Conservation (phyloP, 2,113 vertebrate species). For the Polyodon spathula region DNA sequence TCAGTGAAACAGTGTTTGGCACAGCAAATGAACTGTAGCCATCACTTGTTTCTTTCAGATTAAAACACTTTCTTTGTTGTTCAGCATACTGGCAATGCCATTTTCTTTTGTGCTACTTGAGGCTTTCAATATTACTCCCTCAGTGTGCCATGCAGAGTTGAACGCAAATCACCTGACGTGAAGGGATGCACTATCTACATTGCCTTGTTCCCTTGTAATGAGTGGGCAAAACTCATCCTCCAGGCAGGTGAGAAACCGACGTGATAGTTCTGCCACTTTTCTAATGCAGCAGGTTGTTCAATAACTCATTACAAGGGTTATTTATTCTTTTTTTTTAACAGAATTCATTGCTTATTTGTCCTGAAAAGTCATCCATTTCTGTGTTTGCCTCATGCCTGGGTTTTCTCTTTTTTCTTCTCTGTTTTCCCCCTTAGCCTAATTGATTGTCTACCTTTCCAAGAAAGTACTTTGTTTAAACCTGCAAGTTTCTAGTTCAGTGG, state of each 20-base stretch:
- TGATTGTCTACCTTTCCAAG: slow-evolving; percentile 58
- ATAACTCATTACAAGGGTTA: slow-evolving; percentile 26
- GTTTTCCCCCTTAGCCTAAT: slow-evolving; percentile 43
- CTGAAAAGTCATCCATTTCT: slow-evolving; percentile 13
- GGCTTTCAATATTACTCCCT: too few species aligned
- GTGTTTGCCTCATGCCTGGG: slow-evolving; percentile 49
- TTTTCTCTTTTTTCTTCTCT: slow-evolving; percentile 24
- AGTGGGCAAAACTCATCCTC: slow-evolving; percentile 96
- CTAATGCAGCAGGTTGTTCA: slow-evolving; percentile 23
- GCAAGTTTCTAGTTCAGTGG: slow-evolving; percentile 54
- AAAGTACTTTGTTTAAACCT: slow-evolving; percentile 59
- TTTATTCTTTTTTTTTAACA: not conserved
- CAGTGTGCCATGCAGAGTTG: slow-evolving; percentile 92
- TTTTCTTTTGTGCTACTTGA: too few species aligned
- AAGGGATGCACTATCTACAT: slow-evolving; percentile 91
- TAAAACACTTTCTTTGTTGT: not conserved
- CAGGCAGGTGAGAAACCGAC: slow-evolving; percentile 70
- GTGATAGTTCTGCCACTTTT: slow-evolving; percentile 30
- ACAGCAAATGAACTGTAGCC: too few species aligned
- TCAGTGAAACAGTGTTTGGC: too few species aligned
- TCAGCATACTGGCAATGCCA: not conserved
- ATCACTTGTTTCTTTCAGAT: too few species aligned
- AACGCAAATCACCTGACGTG: slow-evolving; percentile 90
- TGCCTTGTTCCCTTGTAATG: slow-evolving; percentile 93
- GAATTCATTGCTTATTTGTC: not conserved